phyloP scores from a whole-genome alignment of 2,797 vertebrate genomes.

The Spizella passerina region DNA sequence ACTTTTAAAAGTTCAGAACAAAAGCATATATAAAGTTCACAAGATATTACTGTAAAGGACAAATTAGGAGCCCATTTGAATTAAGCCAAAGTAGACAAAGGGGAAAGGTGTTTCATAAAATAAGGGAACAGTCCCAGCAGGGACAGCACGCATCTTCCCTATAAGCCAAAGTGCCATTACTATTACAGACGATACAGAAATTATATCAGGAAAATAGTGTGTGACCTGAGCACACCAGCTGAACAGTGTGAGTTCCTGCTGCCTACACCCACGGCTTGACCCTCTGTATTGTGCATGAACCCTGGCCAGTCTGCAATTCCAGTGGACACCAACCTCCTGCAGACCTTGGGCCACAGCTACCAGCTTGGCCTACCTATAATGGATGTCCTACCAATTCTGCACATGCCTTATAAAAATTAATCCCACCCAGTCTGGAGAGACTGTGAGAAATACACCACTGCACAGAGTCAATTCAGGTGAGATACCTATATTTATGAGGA shows the following conservation, averaged over 20 bases:
- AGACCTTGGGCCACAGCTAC: neutral
- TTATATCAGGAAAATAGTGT: neutral
- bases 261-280: neutral
- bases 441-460: neutral
- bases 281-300: neutral
- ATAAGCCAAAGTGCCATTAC: neutral
- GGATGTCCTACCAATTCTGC: neutral
- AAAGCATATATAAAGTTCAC: neutral
- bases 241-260: neutral
- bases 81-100: neutral
- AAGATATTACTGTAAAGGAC: neutral
- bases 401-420: neutral
- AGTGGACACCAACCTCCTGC: neutral
- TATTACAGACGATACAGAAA: neutral
- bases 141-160: neutral
- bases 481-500: accelerated
- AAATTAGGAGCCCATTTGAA: neutral
- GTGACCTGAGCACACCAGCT: neutral
- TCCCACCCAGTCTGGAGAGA: neutral
- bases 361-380: neutral
- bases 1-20: neutral
- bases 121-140: neutral
- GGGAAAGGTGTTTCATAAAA: neutral
- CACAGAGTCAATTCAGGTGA: neutral
- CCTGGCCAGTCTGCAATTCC: no score